phyloP scores from a whole-genome alignment of 2,888 invertebrate genomes.

The Synanthedon myopaeformis region DNA sequence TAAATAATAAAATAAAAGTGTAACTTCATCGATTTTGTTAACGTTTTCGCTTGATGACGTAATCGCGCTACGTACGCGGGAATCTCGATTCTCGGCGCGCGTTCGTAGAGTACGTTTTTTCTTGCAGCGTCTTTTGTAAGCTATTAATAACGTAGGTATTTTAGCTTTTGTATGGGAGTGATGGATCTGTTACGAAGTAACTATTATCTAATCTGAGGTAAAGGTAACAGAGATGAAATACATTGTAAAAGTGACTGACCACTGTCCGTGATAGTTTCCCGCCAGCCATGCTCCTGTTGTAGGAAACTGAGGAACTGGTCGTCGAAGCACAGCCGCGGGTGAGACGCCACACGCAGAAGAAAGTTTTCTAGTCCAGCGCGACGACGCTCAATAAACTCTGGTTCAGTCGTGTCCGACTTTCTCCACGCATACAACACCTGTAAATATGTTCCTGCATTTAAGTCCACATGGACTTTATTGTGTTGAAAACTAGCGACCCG shows the following conservation, averaged over 20 bases:
- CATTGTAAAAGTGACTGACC: slow-evolving; percentile 44
- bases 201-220: too few species aligned
- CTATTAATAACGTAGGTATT: too few species aligned
- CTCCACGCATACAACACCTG: slow-evolving; percentile 81
- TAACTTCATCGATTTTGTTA: too few species aligned
- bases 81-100: too few species aligned
- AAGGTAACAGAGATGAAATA: too few species aligned
- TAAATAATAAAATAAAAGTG: too few species aligned
- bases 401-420: slow-evolving; percentile 85
- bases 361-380: slow-evolving; percentile 86
- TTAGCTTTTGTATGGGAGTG: too few species aligned
- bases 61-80: too few species aligned
- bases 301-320: slow-evolving; percentile 82
- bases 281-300: slow-evolving; percentile 83
- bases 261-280: slow-evolving; percentile 80
- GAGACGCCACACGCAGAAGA: slow-evolving; percentile 79
- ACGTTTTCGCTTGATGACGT: too few species aligned
- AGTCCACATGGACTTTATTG: not conserved
- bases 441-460: not conserved
- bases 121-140: too few species aligned
- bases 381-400: slow-evolving; percentile 86
- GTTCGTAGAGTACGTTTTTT: too few species aligned
- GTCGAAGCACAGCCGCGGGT: slow-evolving; percentile 79
- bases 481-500: not conserved
- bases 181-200: too few species aligned